Conservation (phyloP, 2,888 invertebrate species). For the Busseola fusca region DNA sequence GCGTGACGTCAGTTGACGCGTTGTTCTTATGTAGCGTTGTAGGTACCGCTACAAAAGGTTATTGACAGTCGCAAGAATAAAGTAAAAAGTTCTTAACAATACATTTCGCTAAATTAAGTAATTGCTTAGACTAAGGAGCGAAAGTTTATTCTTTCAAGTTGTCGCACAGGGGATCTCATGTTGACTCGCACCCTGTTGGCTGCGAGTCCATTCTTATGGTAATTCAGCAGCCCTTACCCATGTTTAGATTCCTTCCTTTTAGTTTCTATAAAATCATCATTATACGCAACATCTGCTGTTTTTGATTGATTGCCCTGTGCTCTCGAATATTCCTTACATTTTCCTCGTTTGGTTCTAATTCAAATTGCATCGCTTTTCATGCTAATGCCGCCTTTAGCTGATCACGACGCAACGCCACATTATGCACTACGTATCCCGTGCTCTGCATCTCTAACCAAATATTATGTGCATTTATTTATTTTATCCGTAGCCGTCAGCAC, state of each 20-base stretch:
- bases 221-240: slow-evolving; percentile 69
- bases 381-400: slow-evolving; percentile 76
- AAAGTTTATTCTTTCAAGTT: slow-evolving; percentile 72
- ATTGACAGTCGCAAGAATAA: too few species aligned
- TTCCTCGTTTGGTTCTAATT: slow-evolving; percentile 69
- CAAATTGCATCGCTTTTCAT: slow-evolving; percentile 79
- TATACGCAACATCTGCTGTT: slow-evolving; percentile 55
- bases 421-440: slow-evolving; percentile 72
- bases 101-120: too few species aligned
- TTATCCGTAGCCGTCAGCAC: slow-evolving; percentile 70
- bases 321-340: slow-evolving; percentile 57
- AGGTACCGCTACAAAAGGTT: too few species aligned
- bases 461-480: slow-evolving; percentile 87
- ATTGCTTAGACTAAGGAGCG: slow-evolving; percentile 16
- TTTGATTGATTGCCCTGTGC: slow-evolving; percentile 70
- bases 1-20: too few species aligned
- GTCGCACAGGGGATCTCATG: slow-evolving; percentile 58
- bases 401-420: slow-evolving; percentile 69
- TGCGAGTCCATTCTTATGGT: slow-evolving; percentile 81
- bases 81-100: too few species aligned
- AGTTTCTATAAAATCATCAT: slow-evolving; percentile 65
- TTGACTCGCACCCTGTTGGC: slow-evolving; percentile 67
- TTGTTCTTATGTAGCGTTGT: too few species aligned
- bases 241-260: slow-evolving; percentile 71
- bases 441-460: slow-evolving; percentile 82